Evolutionary conservation across 2,888 invertebrate species (phyloP), one percentile per base, ranked within the genome.

Genomic region (Drosophila demipolita): DNA sequence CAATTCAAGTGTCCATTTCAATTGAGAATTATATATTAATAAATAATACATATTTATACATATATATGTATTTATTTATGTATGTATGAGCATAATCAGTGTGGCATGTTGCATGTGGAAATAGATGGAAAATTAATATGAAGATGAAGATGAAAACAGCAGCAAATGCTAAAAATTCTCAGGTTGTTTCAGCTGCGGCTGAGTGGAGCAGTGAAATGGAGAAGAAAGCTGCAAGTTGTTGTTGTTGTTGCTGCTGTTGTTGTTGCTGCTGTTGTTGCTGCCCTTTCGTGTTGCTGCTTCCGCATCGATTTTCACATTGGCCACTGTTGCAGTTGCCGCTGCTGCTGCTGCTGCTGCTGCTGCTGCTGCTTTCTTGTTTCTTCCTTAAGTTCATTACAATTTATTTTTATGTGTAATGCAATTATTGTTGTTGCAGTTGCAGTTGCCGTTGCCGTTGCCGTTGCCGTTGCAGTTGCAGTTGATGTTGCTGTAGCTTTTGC

Each of bases 351-450:
- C 20, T 66, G 67, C 11, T 65, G 55, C 7, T 63, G 73, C n/a
- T 64, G 78, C 33, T 77, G 82, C 68, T 63, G 79, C 82, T 64
- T 74, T 72, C 70, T 77, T 64, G 73, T 71, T 75, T 78, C 75
- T 78, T 81, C 86, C 83, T 77, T 80, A 76, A 78, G 80, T 87
- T 87, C 88, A 87, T 87, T 87, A 86, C 87, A 86, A 87, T 87
- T 87, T 87, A 87, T 86, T 87, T 87, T 87, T 87, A 87, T 87
- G 86, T 87, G 88, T 87, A 86, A 88, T 87, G 87, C 88, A 84
- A 83, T 88, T 87, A 84, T 86, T 86, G 87, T 83, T 79, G 82
- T 80, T 78, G 75, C 70, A 65, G 83, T 23, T 70, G 62, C 50
- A 61, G 82, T 67, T 79, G 75, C 61, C 35, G 67, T 54, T 70